Evolutionary conservation across 2,113 vertebrate genomes (phyloP).

Genomic region (Apteryx owenii): DNA sequence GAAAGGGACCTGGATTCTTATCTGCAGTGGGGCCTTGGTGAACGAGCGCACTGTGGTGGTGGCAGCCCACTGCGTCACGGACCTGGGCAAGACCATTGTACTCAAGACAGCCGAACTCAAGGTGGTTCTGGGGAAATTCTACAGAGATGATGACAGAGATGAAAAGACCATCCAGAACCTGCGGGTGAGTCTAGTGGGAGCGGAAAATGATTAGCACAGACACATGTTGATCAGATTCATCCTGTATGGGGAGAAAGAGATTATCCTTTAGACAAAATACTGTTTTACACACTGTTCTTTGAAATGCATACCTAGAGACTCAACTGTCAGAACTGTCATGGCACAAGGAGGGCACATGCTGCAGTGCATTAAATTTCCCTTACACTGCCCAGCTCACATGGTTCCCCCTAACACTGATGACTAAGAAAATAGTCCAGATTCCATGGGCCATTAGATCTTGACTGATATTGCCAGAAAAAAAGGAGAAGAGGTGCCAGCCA

Average conservation of each 20-base stretch:
- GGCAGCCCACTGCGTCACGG: conserved; percentile 94
- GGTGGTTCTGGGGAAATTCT: conserved; percentile 92
- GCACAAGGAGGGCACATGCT: background rate
- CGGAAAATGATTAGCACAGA: background rate
- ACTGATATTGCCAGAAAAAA: background rate
- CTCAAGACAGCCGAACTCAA: conserved; percentile 87
- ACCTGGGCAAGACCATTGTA: conserved; percentile 88
- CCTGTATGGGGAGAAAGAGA: background rate
- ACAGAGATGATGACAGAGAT: conserved; percentile 86
- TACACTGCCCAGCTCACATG: background rate
- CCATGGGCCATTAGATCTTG: background rate
- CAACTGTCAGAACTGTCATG: background rate
- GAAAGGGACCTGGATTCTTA: conserved; percentile 88
- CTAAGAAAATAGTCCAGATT: background rate
- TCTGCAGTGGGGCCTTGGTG: conserved; percentile 94
- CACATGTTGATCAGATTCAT: background rate
- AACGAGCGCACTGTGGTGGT: conserved; percentile 93
- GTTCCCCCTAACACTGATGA: background rate
- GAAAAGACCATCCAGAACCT: conserved; percentile 89
- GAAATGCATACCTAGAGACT: background rate
- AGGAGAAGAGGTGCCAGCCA: background rate
- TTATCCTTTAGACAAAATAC: background rate
- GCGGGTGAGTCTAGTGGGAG: conserved; percentile 63
- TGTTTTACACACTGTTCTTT: background rate
- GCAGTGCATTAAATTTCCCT: background rate